These are phyloP conservation scores for Anomalospiza imberbis DNA, from an alignment of 2,797 vertebrate species.

Conservation along the genomic window DNA sequence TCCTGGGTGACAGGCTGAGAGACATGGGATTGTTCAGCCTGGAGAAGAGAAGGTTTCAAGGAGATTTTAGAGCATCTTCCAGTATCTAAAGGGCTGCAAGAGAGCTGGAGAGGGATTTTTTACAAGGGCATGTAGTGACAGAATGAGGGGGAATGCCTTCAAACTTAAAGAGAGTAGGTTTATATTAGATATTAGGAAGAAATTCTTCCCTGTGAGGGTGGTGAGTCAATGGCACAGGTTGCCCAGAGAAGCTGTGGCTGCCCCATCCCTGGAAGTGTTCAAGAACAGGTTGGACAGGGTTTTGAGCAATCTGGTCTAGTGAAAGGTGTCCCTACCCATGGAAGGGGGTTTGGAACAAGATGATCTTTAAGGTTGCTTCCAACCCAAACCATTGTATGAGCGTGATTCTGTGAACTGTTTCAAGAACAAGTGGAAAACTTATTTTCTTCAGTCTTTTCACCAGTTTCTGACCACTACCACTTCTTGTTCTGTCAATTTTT, in stretches of 20 bases:
- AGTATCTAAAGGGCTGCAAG: background rate
- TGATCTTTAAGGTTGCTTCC: background rate
- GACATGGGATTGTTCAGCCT: background rate
- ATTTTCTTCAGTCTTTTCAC: background rate
- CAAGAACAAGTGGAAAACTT: background rate
- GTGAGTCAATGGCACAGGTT: background rate
- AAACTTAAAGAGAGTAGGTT: background rate
- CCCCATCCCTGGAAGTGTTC: background rate
- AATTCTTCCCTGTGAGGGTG: background rate
- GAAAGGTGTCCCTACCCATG: background rate
- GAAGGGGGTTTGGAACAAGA: background rate
- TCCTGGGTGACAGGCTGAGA: background rate
- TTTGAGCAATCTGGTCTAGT: background rate
- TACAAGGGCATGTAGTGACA: background rate
- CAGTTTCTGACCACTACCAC: background rate
- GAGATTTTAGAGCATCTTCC: background rate
- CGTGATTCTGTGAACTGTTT: background rate
- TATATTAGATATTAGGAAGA: background rate
- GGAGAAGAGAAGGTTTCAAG: background rate
- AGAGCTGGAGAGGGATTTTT: background rate
- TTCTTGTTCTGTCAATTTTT: background rate
- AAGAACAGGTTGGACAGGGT: background rate
- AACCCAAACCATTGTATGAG: background rate
- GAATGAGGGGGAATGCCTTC: background rate
- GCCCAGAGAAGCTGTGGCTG: background rate